Base-by-base conservation (phyloP, 2,888 invertebrate genomes). In the Drosophila trichaetosa region DNA sequence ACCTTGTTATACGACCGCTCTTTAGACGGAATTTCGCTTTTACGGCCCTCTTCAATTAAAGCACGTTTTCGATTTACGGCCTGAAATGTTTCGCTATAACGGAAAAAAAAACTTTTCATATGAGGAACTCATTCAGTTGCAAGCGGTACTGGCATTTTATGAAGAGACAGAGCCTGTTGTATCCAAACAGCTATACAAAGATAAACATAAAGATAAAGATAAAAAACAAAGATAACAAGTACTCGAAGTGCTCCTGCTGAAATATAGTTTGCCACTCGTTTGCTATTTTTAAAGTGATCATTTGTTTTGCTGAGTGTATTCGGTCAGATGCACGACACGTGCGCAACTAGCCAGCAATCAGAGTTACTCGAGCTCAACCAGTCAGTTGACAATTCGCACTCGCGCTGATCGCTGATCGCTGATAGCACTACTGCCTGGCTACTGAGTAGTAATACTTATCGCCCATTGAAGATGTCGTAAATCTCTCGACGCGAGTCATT, bases 401-500 rank as follows among this genome's bases (percentile, higher is more conserved):
- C 78, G 57, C 36, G 56, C 29, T 49, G 79, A 65, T 53, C 36
- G 56, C 29, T 49, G 79, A 65, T 53, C 72, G 60, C 59, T 46
- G 46, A 46, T 46, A 42, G 53, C 11, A 24, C 21, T 46, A 63
- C 24, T 52, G 48, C n/a, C 33, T 36, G n/a, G 51, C 49, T 46
- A 46, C n/a, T n/a, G 24, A 13, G 51, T 36, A 36, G 46, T 52
- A 42, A 52, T 40, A 52, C 78, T 80, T 80, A 80, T 71, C 79
- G 70, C 58, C 49, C 21, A 21, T 42, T 36, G 62, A 63, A 54
- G 76, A 63, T 68, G 82, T 82, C 75, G 65, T 71, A 79, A 82
- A 79, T 62, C 74, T 65, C 52, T 29, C 51, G 16, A 33, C n/a
- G 46, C 40, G 31, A 18, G 21, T 6, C 29, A 18, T 1, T 48